A percentile compares a stretch with the other conserved stretches of the same genome.
Conservation (phyloP, 1,140 invertebrate genomes). For the Orussus abietinus region DNA sequence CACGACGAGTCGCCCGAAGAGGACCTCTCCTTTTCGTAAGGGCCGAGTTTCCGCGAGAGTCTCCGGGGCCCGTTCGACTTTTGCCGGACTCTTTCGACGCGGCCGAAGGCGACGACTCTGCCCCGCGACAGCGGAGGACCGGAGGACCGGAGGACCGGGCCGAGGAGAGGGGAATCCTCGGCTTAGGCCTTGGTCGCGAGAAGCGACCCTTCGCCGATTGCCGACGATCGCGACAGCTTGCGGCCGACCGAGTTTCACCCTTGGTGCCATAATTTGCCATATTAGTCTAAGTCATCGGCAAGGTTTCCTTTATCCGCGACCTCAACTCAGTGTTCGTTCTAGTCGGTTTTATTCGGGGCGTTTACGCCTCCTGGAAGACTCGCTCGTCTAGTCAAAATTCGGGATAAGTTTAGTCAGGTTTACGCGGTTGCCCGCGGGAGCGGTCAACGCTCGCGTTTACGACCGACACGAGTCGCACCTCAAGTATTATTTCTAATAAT, state of each 20-base stretch:
- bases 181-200: too few species aligned
- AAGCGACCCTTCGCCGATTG: neutral
- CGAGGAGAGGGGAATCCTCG: too few species aligned
- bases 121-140: too few species aligned
- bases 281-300: slow-evolving; percentile 25
- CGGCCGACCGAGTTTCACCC: neutral
- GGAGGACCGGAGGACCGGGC: too few species aligned
- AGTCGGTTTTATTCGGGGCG: slow-evolving; percentile 1
- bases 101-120: too few species aligned
- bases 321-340: slow-evolving; percentile 13
- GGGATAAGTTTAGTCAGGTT: too few species aligned
- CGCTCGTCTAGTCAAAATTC: slow-evolving; percentile 46
- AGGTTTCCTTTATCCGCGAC: neutral
- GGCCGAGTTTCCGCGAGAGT: neutral
- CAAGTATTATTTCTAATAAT: too few species aligned
- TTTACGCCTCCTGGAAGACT: slow-evolving; percentile 31
- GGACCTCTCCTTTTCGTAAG: slow-evolving; percentile 51
- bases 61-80: neutral
- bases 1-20: slow-evolving; percentile 52
- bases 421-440: too few species aligned
- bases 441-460: too few species aligned
- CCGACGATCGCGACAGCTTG: neutral
- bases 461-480: too few species aligned
- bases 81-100: too few species aligned
- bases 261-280: slow-evolving; percentile 45